Conservation (phyloP, 1,140 invertebrate species). For the Drosophila murphyi region DNA sequence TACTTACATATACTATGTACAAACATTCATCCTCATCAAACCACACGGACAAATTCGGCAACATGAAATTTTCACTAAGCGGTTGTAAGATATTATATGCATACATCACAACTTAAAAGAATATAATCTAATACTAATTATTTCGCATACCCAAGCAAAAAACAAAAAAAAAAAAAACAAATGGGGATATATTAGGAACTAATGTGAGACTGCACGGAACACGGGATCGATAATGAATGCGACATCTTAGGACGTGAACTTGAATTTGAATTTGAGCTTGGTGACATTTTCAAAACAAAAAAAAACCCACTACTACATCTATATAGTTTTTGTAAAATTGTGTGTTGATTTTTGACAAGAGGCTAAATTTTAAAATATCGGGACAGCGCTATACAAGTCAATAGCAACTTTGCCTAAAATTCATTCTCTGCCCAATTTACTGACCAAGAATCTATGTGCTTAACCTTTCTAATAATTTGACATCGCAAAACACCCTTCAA, state of each 20-base stretch:
- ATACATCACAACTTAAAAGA: slow-evolving; percentile 35
- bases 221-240: too few species aligned
- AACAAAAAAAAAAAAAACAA: background rate
- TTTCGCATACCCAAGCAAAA: slow-evolving; percentile 6
- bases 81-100: slow-evolving; percentile 38
- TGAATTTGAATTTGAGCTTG: background rate
- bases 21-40: slow-evolving; percentile 66
- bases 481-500: slow-evolving; percentile 1
- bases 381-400: background rate
- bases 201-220: background rate
- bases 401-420: background rate
- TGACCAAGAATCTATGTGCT: slow-evolving; percentile 75
- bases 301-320: background rate
- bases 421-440: slow-evolving; percentile 34
- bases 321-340: background rate
- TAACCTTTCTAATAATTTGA: slow-evolving; percentile 42
- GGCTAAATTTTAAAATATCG: background rate
- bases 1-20: slow-evolving; percentile 55
- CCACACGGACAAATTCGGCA: slow-evolving; percentile 55
- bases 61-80: slow-evolving; percentile 26
- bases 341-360: background rate
- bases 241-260: too few species aligned
- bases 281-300: background rate
- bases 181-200: background rate
- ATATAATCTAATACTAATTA: slow-evolving; percentile 9